A percentile compares a stretch with the other conserved stretches of the same genome.
These are phyloP conservation scores for Pseudochirops corinnae DNA, from an alignment of 2,797 vertebrate species.

Conservation along the genomic window DNA sequence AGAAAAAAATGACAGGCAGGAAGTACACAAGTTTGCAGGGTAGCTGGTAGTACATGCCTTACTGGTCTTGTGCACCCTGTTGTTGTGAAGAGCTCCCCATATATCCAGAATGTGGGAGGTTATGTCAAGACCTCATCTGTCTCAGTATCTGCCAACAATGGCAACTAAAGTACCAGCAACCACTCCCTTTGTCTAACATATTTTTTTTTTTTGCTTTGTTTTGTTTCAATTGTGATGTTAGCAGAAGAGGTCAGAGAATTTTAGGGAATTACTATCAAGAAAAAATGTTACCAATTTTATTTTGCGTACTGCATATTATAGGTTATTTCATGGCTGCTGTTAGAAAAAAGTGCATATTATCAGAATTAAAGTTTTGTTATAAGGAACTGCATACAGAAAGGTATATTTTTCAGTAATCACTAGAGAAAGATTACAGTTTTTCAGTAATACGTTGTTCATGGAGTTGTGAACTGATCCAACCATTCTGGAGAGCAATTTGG, in stretches of 20 bases:
- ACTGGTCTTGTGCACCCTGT: neutral
- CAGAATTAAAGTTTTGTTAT: neutral
- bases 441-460: neutral
- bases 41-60: neutral
- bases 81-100: neutral
- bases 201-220: neutral
- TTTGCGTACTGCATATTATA: neutral
- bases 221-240: neutral
- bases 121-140: neutral
- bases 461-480: no score
- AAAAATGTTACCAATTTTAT: neutral
- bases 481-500: no score
- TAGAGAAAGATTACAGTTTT: neutral
- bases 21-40: neutral
- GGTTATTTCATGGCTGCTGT: neutral
- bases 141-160: neutral
- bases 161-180: neutral
- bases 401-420: neutral
- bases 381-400: neutral
- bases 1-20: neutral
- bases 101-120: neutral
- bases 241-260: neutral
- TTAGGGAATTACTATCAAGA: neutral
- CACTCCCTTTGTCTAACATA: neutral
- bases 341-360: neutral